Evolutionary conservation across 2,888 invertebrate genomes (phyloP).

Genomic region (Eutolmus rufibarbis): DNA sequence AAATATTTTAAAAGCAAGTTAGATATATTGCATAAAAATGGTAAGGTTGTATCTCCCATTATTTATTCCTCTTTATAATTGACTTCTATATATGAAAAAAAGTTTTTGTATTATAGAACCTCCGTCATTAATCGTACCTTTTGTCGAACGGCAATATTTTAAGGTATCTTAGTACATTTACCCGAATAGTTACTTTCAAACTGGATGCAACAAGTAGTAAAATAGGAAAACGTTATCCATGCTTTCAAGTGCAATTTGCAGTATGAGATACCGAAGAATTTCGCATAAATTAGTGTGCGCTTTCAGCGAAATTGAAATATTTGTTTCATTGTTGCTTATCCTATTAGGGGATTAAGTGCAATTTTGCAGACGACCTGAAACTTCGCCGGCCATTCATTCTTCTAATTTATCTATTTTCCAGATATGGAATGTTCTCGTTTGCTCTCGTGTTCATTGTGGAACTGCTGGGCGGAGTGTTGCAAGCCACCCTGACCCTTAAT

Average conservation of each 20-base stretch:
- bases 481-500: constrained; percentile 87
- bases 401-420: constrained; percentile 41
- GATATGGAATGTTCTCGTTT: constrained; percentile 79
- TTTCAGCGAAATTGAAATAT: not conserved
- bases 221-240: not conserved
- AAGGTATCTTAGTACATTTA: not conserved
- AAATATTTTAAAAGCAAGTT: too few species aligned
- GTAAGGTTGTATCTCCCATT: too few species aligned
- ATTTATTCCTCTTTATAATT: too few species aligned
- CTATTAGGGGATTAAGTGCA: not conserved
- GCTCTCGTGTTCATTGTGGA: constrained; percentile 86
- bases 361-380: not conserved
- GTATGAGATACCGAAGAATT: not conserved
- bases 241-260: not conserved
- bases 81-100: too few species aligned
- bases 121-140: too few species aligned
- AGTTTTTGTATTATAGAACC: too few species aligned
- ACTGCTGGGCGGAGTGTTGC: constrained; percentile 84
- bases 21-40: too few species aligned
- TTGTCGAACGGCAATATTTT: not conserved
- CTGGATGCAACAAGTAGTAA: not conserved
- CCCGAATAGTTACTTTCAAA: not conserved
- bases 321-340: not conserved
- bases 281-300: not conserved
- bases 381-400: not conserved